A percentile compares a stretch with the other conserved stretches of the same genome.
These are phyloP conservation scores for Goniozus legneri DNA, from an alignment of 1,140 invertebrate genomes.

Conservation along the genomic window DNA sequence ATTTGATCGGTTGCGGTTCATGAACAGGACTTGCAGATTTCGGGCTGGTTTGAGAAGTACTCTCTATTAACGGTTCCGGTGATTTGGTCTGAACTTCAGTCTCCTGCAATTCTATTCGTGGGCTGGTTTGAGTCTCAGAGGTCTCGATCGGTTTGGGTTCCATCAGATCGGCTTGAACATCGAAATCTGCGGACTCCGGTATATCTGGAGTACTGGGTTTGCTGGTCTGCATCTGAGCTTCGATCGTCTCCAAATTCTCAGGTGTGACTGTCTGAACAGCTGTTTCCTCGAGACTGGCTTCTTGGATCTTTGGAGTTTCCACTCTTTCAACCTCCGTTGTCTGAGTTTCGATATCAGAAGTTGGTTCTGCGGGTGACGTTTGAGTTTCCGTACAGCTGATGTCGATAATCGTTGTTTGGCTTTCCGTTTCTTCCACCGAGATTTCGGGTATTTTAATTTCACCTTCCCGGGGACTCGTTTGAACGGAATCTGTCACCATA, in stretches of 20 bases:
- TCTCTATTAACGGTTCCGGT: conserved; percentile 25
- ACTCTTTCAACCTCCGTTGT: conserved; percentile 28
- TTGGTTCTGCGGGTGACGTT: conserved; percentile 25
- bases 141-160: neutral
- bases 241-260: conserved; percentile 14
- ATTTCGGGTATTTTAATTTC: conserved; percentile 36
- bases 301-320: neutral
- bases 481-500: conserved; percentile 32
- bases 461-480: conserved; percentile 37
- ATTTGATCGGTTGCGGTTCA: neutral
- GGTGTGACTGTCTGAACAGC: conserved; percentile 31
- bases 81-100: conserved; percentile 36
- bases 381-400: conserved; percentile 29
- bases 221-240: conserved; percentile 27
- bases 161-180: conserved; percentile 1
- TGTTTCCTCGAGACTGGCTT: conserved; percentile 22
- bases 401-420: conserved; percentile 17
- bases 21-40: conserved; percentile 8
- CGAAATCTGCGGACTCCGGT: neutral
- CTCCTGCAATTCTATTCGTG: conserved; percentile 16
- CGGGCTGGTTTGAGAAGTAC: conserved; percentile 39
- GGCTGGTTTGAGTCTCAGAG: conserved; percentile 33
- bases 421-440: conserved; percentile 24
- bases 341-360: conserved; percentile 37
- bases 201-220: conserved; percentile 16